phyloP scores from a whole-genome alignment of 92 coral and sea anemone genomes.

The Heliopora coerulea region DNA sequence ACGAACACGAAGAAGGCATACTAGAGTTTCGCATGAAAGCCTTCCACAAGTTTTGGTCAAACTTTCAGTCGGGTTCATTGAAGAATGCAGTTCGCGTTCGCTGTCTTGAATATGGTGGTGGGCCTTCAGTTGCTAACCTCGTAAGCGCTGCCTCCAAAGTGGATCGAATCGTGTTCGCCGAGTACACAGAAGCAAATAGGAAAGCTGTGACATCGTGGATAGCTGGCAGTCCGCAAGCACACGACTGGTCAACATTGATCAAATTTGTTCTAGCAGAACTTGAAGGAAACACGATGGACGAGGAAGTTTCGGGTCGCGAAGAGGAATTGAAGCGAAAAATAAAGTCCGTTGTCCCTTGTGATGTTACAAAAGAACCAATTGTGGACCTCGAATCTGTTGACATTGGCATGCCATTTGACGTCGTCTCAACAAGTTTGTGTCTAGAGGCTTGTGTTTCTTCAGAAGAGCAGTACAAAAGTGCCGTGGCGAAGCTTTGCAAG shows the following conservation, averaged over 20 bases:
- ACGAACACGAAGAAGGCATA: neutral
- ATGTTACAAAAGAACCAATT: conserved; percentile 15
- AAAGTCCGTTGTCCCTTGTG: conserved; percentile 48
- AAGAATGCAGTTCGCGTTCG: neutral
- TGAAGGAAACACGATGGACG: conserved; percentile 40
- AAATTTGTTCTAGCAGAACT: conserved; percentile 42
- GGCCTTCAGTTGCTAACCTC: conserved; percentile 44
- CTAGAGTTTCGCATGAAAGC: conserved; percentile 7
- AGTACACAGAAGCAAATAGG: conserved; percentile 51
- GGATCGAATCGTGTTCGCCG: conserved; percentile 54
- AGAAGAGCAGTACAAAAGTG: conserved; percentile 16
- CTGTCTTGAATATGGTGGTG: conserved; percentile 62
- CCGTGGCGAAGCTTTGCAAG: conserved; percentile 29
- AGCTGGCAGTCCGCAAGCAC: conserved; percentile 5
- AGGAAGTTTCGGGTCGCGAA: conserved; percentile 40
- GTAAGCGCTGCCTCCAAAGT: conserved; percentile 53
- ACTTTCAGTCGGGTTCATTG: neutral
- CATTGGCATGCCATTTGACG: conserved; percentile 37
- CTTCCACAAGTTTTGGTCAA: conserved; percentile 28
- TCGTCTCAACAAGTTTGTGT: conserved; percentile 19
- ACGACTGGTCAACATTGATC: conserved; percentile 52
- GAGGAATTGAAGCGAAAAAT: conserved; percentile 52
- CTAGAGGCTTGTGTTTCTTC: conserved; percentile 15
- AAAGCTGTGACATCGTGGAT: conserved; percentile 51
- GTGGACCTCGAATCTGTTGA: conserved; percentile 6